A percentile compares a stretch with the other conserved stretches of the same genome.
Conservation (phyloP, 2,113 vertebrate species). For the Lagopus muta region DNA sequence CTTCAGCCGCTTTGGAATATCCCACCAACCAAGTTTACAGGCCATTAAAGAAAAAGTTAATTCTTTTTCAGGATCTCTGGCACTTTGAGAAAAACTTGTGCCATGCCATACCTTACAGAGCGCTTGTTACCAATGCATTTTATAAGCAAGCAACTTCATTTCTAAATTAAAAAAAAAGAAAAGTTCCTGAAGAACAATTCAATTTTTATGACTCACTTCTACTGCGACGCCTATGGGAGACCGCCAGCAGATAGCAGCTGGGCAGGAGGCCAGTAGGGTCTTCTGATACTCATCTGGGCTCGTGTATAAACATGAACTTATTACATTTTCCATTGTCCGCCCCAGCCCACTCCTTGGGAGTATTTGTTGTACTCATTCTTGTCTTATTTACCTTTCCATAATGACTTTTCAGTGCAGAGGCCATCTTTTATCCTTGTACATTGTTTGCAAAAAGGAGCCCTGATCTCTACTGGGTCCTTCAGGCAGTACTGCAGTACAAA, state of each 20-base stretch:
- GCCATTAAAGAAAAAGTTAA: neutral
- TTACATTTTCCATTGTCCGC: constrained; percentile 19
- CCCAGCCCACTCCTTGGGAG: constrained; percentile 30
- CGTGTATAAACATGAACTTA: constrained; percentile 42
- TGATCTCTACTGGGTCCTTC: constrained; percentile 13
- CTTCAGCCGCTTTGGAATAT: neutral
- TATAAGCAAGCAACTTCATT: neutral
- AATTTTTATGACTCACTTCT: neutral
- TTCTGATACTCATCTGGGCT: constrained; percentile 63
- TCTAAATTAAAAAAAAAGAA: neutral
- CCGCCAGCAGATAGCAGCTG: neutral
- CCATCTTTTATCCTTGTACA: constrained; percentile 36
- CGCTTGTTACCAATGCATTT: neutral
- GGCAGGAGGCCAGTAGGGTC: constrained; percentile 43
- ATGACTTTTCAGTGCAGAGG: constrained; percentile 59
- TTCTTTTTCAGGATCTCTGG: neutral
- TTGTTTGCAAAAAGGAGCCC: constrained; percentile 58
- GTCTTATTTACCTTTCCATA: constrained; percentile 64
- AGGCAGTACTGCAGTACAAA: constrained; percentile 32
- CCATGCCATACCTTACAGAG: neutral
- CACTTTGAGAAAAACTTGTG: neutral
- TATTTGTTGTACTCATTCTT: constrained; percentile 62
- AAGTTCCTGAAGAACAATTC: neutral
- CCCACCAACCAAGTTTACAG: neutral
- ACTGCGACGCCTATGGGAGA: neutral